Conservation (phyloP, 1,140 invertebrate species). For the Octopus sinensis region DNA sequence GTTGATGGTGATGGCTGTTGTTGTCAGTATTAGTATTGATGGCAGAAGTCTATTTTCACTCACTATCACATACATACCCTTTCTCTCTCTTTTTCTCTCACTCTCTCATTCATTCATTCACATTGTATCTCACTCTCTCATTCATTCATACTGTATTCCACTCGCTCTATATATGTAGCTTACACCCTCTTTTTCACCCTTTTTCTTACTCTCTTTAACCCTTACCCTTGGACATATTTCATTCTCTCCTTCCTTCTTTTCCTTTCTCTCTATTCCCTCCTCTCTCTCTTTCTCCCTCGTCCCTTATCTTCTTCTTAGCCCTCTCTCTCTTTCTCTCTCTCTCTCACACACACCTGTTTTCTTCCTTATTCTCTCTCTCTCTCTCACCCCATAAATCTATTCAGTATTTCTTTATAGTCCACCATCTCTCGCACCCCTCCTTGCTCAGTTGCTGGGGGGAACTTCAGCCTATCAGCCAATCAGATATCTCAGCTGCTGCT, state of each 20-base stretch:
- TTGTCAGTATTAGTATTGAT: too few species aligned
- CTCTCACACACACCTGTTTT: too few species aligned
- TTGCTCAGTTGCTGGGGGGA: too few species aligned
- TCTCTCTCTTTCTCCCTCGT: not conserved
- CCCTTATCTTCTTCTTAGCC: not conserved
- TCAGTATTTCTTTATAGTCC: too few species aligned
- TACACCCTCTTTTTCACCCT: not conserved
- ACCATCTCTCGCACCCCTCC: too few species aligned
- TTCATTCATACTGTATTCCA: not conserved
- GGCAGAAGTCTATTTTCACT: too few species aligned
- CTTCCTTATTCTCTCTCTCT: too few species aligned
- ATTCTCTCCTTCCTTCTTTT: not conserved
- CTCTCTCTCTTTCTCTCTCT: not conserved
- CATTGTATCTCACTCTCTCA: not conserved
- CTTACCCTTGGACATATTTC: not conserved
- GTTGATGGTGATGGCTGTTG: too few species aligned
- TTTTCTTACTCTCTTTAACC: not conserved
- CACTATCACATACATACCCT: not conserved
- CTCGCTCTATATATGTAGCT: not conserved
- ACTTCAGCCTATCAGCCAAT: too few species aligned
- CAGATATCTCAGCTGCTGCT: too few species aligned
- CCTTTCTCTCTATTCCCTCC: not conserved
- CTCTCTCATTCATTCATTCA: not conserved
- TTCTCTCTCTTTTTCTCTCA: not conserved
- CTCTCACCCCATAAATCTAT: too few species aligned